These are phyloP conservation scores for Gymnobelideus leadbeateri DNA, from an alignment of 2,113 vertebrate species.

Conservation along the genomic window DNA sequence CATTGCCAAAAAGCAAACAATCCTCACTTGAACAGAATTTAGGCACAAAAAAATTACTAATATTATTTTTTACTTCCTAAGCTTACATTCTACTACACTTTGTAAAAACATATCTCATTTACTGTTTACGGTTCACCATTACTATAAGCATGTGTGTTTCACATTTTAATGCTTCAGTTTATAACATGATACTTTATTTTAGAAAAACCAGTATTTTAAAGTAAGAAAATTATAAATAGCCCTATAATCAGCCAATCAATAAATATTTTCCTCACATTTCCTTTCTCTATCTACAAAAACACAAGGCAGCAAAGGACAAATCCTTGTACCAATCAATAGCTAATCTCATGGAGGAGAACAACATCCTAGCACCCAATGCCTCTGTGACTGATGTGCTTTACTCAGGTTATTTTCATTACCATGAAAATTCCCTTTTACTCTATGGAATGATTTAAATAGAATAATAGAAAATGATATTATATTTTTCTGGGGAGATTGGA, in stretches of 20 bases:
- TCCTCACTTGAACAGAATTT: neutral
- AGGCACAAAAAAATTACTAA: neutral
- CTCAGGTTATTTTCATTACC: conserved; percentile 41
- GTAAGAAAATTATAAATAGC: neutral
- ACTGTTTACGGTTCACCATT: conserved; percentile 2
- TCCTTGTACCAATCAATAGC: conserved; percentile 44
- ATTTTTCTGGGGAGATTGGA: conserved; percentile 45
- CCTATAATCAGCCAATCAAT: conserved; percentile 64
- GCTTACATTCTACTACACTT: neutral
- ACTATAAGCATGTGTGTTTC: neutral
- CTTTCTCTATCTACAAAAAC: conserved; percentile 54
- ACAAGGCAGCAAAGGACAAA: conserved; percentile 45
- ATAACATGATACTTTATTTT: conserved; percentile 27
- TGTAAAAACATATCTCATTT: neutral
- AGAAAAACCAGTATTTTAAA: conserved; percentile 63
- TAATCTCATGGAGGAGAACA: conserved; percentile 66
- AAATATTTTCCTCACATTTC: conserved; percentile 64
- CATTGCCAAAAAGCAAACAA: neutral
- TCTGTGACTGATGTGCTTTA: neutral
- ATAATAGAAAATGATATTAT: neutral
- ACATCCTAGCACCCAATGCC: conserved; percentile 24
- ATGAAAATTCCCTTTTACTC: conserved; percentile 4
- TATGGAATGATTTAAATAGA: neutral
- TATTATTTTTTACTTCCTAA: neutral
- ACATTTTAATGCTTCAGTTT: conserved; percentile 33